Evolutionary conservation across 2,888 invertebrate genomes (phyloP), one percentile per base, ranked within the genome.

Genomic region (Acleris sparsana): DNA sequence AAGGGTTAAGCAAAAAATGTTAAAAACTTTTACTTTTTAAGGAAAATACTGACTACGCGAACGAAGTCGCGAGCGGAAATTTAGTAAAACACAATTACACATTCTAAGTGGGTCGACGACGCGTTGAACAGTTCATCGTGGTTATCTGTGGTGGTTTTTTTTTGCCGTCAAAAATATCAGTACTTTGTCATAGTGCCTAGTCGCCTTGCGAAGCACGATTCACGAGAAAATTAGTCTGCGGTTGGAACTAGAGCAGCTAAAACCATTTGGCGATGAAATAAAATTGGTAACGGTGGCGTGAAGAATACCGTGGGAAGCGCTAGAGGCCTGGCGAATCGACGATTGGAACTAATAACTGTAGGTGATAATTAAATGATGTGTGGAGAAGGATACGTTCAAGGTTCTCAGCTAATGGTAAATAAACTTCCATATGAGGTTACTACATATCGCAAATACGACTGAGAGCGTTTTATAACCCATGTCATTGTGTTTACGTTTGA

Each of bases 341-440:
- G 22, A 46, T 25, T 51, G 56, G 63, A 49, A 63, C 63, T 63
- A 63, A 63, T 63, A 57, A 17, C 57, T 11, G 56, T 52, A 39
- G 39, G 56, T 43, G 56, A 63, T 62, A 62, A 55, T 57, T 51
- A 29, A 9, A 57, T 51, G 56, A 56, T 57, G 43, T 48, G 51
- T 48, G 48, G 48, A 55, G 48, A 57, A 63, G 62, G 48, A 62
- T 62, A 44, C 20, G n/a, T 55, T 39, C 62, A 62, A 62, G 62
- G 62, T 17, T 43, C 17, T 17, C 48, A 55, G 39, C 22, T 39
- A 49, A 62, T 55, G 46, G 25, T 48, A 55, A 43, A 18, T 43
- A 48, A 46, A 48, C 6, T n/a, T 46, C n/a, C 17, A 46, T 46
- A 46, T 6, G 17, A 3, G 16, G 17, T n/a, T 46, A n/a, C 16